Conservation (phyloP, 2,888 invertebrate species). For the Notodonta ziczac region DNA sequence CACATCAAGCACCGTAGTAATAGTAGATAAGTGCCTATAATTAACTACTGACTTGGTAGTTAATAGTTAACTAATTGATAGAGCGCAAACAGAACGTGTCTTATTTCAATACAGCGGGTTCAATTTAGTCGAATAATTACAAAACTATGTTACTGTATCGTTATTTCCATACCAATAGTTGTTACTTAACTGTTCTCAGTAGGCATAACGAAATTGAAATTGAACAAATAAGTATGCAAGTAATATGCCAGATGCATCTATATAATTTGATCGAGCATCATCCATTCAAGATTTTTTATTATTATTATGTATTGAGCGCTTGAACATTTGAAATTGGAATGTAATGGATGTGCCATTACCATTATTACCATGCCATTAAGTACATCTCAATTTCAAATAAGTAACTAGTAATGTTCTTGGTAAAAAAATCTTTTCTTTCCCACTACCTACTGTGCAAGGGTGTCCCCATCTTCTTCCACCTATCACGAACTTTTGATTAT, state of each 20-base stretch:
- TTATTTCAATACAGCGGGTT: not conserved
- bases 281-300: no score
- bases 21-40: no score
- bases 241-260: no score
- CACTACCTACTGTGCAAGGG: no score
- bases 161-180: conserved; percentile 8
- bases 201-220: not conserved
- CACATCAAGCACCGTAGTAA: no score
- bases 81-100: not conserved
- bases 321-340: not conserved
- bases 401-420: no score
- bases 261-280: not conserved
- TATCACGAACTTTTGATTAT: no score
- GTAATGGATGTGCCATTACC: not conserved
- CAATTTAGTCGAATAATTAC: conserved; percentile 11
- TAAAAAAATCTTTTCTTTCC: no score
- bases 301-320: not conserved
- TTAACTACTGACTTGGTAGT: not conserved
- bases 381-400: no score
- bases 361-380: no score
- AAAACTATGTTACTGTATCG: conserved; percentile 19
- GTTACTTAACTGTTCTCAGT: conserved; percentile 3
- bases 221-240: no score
- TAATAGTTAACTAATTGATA: not conserved
- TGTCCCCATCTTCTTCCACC: no score